A percentile compares a stretch with the other conserved stretches of the same genome.
Evolutionary conservation across 2,888 invertebrate species (phyloP).

Genomic region (Saturnia pavonia): DNA sequence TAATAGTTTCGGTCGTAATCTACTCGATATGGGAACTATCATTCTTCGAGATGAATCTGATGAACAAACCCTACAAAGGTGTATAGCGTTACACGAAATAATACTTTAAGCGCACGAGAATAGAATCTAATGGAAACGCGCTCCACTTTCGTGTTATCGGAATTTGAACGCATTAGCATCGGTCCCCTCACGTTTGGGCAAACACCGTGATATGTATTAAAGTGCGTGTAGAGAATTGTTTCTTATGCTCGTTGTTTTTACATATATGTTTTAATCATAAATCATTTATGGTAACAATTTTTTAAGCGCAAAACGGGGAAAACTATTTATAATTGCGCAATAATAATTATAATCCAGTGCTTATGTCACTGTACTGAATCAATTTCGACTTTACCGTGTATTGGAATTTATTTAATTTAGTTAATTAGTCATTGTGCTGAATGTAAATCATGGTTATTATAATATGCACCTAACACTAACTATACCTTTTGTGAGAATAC

Average conservation of each 20-base stretch:
- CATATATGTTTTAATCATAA: conserved; percentile 35
- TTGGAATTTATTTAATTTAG: background rate
- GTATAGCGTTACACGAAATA: conserved; percentile 29
- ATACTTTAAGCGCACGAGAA: conserved; percentile 29
- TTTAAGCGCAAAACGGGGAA: conserved; percentile 29
- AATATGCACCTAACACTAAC: background rate
- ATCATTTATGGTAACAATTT: conserved; percentile 25
- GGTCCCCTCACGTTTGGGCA: conserved; percentile 58
- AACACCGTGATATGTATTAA: conserved; percentile 66
- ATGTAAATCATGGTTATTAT: background rate
- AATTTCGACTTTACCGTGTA: conserved; percentile 12
- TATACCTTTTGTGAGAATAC: background rate
- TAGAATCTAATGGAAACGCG: conserved; percentile 20
- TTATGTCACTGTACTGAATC: conserved; percentile 16
- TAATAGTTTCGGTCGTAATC: conserved; percentile 71
- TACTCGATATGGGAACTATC: conserved; percentile 75
- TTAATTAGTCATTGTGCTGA: background rate
- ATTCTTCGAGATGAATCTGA: conserved; percentile 59
- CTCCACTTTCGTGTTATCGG: conserved; percentile 25
- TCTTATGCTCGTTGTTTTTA: conserved; percentile 53
- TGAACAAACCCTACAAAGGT: conserved; percentile 42
- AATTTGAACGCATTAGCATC: conserved; percentile 41
- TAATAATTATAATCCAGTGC: conserved; percentile 18
- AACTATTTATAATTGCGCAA: conserved; percentile 37
- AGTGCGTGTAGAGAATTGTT: conserved; percentile 62